Base-by-base conservation (phyloP, 2,888 invertebrate genomes). In the Omphaloscelis lunosa region DNA sequence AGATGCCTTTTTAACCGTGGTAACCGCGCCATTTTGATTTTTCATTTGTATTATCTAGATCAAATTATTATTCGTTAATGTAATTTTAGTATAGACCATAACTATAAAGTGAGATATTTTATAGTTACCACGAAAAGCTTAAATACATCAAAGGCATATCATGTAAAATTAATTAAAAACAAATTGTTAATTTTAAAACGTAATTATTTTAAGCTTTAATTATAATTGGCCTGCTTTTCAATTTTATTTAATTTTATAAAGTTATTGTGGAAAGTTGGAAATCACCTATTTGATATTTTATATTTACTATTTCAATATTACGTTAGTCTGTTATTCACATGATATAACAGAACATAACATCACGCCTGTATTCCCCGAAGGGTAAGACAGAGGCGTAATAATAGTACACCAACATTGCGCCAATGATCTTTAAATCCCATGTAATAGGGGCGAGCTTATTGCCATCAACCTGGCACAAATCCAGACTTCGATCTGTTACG, bases 151-250 rank as follows among this genome's bases (percentile, higher is more conserved):
- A 56, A 77, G 34, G 59, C 65, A 61, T 80, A 58, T 41, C 48
- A 63, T 45, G n/a, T 81, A 11, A n/a, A 45, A 58, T 77, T 80
- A 83, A 83, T 80, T 70, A 59, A 56, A 76, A 61, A 34, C 8
- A 23, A 58, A 68, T 58, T 63, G 15, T 66, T 65, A 23, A 81
- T 41, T 53, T 73, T n/a, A 45, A 73, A 80, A 75, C 12, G 9
- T 68, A 58, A 63, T 79, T 51, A 51, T 23, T 8, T 23, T 20
- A 27, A 23, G n/a, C 56, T 69, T 63, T 41, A 66, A 76, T 77
- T 61, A 56, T 65, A 15, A 39, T 76, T 68, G 9, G 39, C 48
- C 39, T 23, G 65, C 3, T 48, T 48, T 62, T n/a, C 11, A 48
- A 51, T 61, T 66, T 45, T 20, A 79, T 58, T 63, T n/a, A 74